These are phyloP conservation scores for Bufotes viridis DNA, from an alignment of 2,797 vertebrate species.

Conservation along the genomic window DNA sequence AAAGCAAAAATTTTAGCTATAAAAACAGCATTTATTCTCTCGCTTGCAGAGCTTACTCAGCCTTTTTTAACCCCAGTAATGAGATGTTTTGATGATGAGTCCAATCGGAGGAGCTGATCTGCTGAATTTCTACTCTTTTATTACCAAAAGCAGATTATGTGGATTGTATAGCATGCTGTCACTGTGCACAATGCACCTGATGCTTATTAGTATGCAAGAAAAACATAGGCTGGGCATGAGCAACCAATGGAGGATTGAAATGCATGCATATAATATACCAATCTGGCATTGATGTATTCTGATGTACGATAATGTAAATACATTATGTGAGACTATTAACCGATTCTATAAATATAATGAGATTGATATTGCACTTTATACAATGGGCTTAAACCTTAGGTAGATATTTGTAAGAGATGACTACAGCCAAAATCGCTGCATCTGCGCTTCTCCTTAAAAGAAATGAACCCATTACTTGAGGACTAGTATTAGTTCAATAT, in stretches of 20 bases:
- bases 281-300: not conserved
- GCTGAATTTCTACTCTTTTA: not conserved
- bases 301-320: not conserved
- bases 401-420: not conserved
- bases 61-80: slow-evolving; percentile 8
- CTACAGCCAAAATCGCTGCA: not conserved
- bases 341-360: not conserved
- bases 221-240: not conserved
- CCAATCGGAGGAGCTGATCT: slow-evolving; percentile 33
- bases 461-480: not conserved
- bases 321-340: not conserved
- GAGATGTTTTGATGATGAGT: slow-evolving; percentile 17
- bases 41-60: not conserved
- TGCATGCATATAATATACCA: slow-evolving; percentile 2
- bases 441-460: not conserved
- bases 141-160: not conserved
- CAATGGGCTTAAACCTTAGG: not conserved
- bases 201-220: slow-evolving; percentile 11
- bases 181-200: slow-evolving; percentile 14
- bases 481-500: not conserved
- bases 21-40: slow-evolving; percentile 7
- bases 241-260: not conserved
- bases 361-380: not conserved
- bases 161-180: not conserved
- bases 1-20: not conserved